phyloP scores from a whole-genome alignment of 2,888 invertebrate species.

The Caradrina clavipalpis region DNA sequence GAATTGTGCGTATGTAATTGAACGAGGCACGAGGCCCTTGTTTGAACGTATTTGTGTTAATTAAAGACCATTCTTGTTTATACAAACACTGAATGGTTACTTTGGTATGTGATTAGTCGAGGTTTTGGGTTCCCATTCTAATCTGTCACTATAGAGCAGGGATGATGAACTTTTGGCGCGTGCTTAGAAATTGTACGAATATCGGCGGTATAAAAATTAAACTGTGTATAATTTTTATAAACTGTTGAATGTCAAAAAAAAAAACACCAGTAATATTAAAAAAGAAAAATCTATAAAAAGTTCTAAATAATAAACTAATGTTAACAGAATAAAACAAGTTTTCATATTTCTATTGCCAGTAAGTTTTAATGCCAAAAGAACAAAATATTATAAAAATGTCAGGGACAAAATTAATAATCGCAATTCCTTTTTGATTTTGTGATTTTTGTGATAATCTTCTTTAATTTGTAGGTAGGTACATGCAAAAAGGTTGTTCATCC shows the following conservation, averaged over 20 bases:
- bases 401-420: too few relatives aligned
- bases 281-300: too few relatives aligned
- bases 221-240: neutral
- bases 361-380: too few relatives aligned
- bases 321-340: too few relatives aligned
- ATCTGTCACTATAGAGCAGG: conserved; percentile 22
- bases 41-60: conserved; percentile 57
- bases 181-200: neutral
- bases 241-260: neutral
- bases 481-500: neutral
- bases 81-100: conserved; percentile 48
- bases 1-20: conserved; percentile 52
- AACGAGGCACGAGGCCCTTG: conserved; percentile 52
- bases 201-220: neutral
- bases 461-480: too few relatives aligned
- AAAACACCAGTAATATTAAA: too few relatives aligned
- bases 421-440: too few relatives aligned
- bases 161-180: conserved; percentile 11
- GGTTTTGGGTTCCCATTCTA: conserved; percentile 51
- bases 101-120: conserved; percentile 55
- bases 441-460: neutral
- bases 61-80: conserved; percentile 53
- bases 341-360: too few relatives aligned
- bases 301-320: too few relatives aligned
- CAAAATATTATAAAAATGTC: too few relatives aligned